Evolutionary conservation across 2,113 vertebrate genomes (phyloP), one percentile per base, ranked within the genome.

Genomic region (Chamaetylas fuelleborni): DNA sequence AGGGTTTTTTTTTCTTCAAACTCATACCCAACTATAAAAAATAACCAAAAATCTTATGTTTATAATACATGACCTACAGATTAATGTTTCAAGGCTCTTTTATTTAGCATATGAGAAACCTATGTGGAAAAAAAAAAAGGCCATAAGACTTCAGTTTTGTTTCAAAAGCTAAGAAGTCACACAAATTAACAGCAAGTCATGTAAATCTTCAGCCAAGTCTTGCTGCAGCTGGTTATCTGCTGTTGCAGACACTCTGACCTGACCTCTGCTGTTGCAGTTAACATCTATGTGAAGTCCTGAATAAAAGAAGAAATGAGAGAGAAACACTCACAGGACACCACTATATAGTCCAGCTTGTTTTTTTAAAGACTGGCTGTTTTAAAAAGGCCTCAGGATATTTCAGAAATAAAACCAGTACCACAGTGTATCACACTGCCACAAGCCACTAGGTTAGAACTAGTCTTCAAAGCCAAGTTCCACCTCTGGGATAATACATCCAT

Each of bases 191-290:
- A 77, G 5, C 33, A 70, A 88, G 18, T 14, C 62, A 81, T 8
- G n/a, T 2, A 74, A 53, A 64, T 74, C 48, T 60, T 34, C 11
- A 70, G 43, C 8, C 2, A 5, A 67, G 56, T 51, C 53, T 40
- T 83, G 43, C 86, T 81, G 73, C 69, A 89, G 34, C 57, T 86
- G 43, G 5, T 88, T 84, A 67, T 72, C 57, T 81, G 72, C 60
- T 48, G 6, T 65, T 58, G 84, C 57, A 89, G 86, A 84, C 92
- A 86, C 43, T 40, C 48, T 73, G 62, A 93, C 70, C 47, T 54
- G 58, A 90, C 58, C 45, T 91, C 54, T 80, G 62, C 54, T 72
- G 54, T 14, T 77, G 42, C 20, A 53, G 45, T 29, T 57, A 86
- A 76, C 0, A 0, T 18, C 66, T 60, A 14, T 3, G 11, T 19